phyloP scores from a whole-genome alignment of 2,797 vertebrate species.

The Enteromius afrohamiltoni region DNA sequence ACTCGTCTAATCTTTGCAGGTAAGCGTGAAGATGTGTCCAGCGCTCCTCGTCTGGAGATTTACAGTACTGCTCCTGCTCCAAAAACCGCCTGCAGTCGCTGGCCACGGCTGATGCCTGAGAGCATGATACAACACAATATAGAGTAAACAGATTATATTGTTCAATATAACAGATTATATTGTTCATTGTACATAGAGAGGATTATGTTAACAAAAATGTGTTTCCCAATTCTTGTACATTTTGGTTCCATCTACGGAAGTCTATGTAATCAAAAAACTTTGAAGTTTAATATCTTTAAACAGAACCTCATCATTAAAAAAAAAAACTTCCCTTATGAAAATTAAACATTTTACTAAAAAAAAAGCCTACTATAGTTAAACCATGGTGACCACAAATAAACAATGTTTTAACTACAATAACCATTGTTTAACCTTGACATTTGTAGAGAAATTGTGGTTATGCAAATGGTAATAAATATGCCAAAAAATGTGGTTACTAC shows the following conservation, averaged over 20 bases:
- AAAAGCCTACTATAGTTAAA: background rate
- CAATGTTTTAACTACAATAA: background rate
- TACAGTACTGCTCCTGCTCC: slow-evolving; percentile 62
- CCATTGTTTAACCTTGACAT: background rate
- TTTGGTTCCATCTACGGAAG: too few species aligned
- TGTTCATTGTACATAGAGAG: background rate
- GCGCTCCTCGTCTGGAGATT: slow-evolving; percentile 48
- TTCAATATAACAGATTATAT: background rate
- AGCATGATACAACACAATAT: too few species aligned
- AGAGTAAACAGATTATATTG: too few species aligned
- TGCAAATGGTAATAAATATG: background rate
- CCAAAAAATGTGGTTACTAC: too few species aligned
- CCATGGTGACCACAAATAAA: background rate
- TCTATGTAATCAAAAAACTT: too few species aligned
- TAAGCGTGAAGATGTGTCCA: slow-evolving; percentile 75
- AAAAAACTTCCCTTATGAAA: background rate
- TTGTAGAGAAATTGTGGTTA: background rate
- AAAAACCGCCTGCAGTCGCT: slow-evolving; percentile 79
- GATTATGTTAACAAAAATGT: background rate
- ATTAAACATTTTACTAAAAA: background rate
- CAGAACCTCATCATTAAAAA: too few species aligned
- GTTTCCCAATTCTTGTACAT: background rate
- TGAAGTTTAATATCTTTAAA: too few species aligned
- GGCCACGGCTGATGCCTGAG: slow-evolving; percentile 82
- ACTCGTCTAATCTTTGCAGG: slow-evolving; percentile 79